Evolutionary conservation across 2,888 invertebrate species (phyloP).

Genomic region (Melipona bicolor): DNA sequence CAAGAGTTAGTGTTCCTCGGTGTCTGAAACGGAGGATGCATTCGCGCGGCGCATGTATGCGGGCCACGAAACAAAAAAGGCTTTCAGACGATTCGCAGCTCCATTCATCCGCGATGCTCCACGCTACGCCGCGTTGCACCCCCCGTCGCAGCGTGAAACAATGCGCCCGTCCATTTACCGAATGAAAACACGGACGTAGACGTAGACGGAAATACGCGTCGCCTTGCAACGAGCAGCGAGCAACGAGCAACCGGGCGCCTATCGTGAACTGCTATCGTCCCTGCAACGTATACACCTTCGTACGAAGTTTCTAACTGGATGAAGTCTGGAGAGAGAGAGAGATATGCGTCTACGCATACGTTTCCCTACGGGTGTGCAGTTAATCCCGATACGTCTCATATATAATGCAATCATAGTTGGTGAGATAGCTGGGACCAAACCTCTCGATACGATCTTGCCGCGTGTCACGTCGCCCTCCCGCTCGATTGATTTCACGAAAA

Average conservation of each 20-base stretch:
- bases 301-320: conserved; percentile 36
- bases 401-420: conserved; percentile 16
- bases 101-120: conserved; percentile 64
- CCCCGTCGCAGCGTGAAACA: conserved; percentile 50
- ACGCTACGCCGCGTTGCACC: conserved; percentile 40
- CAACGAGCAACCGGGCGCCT: conserved; percentile 37
- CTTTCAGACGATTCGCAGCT: conserved; percentile 70
- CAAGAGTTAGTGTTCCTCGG: conserved; percentile 25
- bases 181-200: conserved; percentile 57
- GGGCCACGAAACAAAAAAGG: conserved; percentile 61
- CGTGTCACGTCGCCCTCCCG: neutral
- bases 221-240: conserved; percentile 42
- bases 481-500: conserved; percentile 24
- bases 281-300: conserved; percentile 36
- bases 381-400: conserved; percentile 31
- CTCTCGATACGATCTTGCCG: conserved; percentile 20
- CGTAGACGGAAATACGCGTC: conserved; percentile 50
- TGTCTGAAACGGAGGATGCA: conserved; percentile 40
- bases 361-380: conserved; percentile 6
- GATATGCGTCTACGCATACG: neutral
- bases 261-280: conserved; percentile 51
- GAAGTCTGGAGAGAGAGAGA: conserved; percentile 32
- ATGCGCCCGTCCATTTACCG: conserved; percentile 70
- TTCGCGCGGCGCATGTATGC: conserved; percentile 34
- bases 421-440: neutral